Percentiles rank a stretch among this genome's conserved stretches.
Conservation (phyloP, 2,888 invertebrate genomes). For the Odontocerum albicorne region DNA sequence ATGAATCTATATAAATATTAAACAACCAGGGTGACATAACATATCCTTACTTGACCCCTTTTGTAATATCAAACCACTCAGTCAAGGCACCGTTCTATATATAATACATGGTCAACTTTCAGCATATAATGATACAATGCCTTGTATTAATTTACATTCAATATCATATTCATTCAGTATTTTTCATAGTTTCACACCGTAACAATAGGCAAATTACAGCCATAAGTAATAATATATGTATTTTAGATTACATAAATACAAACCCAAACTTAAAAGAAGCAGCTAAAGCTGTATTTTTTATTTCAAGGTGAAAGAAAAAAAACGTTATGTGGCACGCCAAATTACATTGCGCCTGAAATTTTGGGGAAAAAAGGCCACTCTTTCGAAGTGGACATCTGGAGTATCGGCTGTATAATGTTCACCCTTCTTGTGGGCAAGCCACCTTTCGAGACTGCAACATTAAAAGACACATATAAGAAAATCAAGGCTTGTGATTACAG, state of each 20-base stretch:
- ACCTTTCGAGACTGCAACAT: slow-evolving; percentile 94
- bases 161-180: too few species aligned
- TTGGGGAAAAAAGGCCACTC: slow-evolving; percentile 96
- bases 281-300: too few species aligned
- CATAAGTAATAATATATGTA: background rate
- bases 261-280: background rate
- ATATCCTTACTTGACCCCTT: too few species aligned
- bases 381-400: slow-evolving; percentile 99
- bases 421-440: slow-evolving; percentile 96
- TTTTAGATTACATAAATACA: background rate
- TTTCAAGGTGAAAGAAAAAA: slow-evolving; percentile 71
- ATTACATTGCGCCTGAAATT: slow-evolving; percentile 99
- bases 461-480: slow-evolving; percentile 93
- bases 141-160: too few species aligned
- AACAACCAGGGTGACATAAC: too few species aligned
- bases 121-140: too few species aligned
- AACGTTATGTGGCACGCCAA: slow-evolving; percentile 99
- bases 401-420: slow-evolving; percentile 98
- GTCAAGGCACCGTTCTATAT: too few species aligned
- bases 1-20: too few species aligned
- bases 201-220: background rate
- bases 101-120: too few species aligned
- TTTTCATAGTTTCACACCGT: too few species aligned
- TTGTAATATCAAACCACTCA: too few species aligned
- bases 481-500: slow-evolving; percentile 95